phyloP scores from a whole-genome alignment of 2,797 vertebrate species.

The Delichon dasypus region DNA sequence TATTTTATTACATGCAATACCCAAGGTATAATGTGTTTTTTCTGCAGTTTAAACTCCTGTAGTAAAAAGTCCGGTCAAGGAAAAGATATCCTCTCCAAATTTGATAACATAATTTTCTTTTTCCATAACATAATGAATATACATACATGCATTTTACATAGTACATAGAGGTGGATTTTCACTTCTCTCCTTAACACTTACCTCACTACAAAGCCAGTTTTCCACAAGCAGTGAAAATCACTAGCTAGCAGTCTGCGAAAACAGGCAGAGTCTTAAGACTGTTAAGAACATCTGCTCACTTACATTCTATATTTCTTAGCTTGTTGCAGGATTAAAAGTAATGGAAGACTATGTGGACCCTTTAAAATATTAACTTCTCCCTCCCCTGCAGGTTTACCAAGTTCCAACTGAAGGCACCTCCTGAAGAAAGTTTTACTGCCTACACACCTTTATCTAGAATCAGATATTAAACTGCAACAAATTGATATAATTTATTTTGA shows the following conservation, averaged over 20 bases:
- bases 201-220: not conserved
- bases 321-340: not conserved
- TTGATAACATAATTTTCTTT: not conserved
- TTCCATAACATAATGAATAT: not conserved
- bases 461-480: not conserved
- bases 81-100: slow-evolving; percentile 1
- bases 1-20: slow-evolving; percentile 10
- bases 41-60: not conserved
- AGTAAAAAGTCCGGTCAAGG: not conserved
- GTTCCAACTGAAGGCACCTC: not conserved
- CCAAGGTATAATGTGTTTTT: not conserved
- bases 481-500: not conserved
- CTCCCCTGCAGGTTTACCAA: not conserved
- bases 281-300: not conserved
- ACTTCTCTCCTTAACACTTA: not conserved
- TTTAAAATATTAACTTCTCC: not conserved
- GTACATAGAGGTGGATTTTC: not conserved
- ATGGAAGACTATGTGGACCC: not conserved
- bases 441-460: not conserved
- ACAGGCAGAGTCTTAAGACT: not conserved
- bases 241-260: not conserved
- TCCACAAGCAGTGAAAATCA: not conserved
- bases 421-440: not conserved
- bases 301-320: not conserved
- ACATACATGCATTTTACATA: not conserved